Evolutionary conservation across 2,113 vertebrate species (phyloP), one percentile per base, ranked within the genome.

Genomic region (Caretta caretta): DNA sequence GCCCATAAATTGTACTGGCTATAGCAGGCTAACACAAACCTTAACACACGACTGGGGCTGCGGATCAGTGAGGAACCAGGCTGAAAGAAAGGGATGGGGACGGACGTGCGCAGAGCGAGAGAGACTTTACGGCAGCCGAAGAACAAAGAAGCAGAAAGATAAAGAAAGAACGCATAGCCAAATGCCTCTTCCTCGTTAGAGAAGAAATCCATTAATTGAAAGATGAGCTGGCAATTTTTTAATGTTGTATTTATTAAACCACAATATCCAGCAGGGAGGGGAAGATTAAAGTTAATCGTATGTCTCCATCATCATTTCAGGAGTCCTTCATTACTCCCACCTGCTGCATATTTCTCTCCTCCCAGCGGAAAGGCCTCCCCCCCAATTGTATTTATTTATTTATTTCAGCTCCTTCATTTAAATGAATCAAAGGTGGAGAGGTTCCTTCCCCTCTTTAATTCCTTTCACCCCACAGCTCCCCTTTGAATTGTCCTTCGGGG

Each of bases 191-290:
- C 69, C 86, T 10, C 76, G 38, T 91, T 89, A 80, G 50, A 87
- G 35, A 9, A 81, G 82, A 56, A 91, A 86, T 24, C 56, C 59
- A 24, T 78, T 86, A 90, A 93, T 72, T 84, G 91, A 84, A 80
- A 78, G 72, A 88, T 89, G 93, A 94, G 75, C 35, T 91, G 89
- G 83, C 92, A 89, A 84, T 53, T 50, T n/a, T 78, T 48, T n/a
- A 72, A 8, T 2, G 7, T 84, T 79, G 85, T 83, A 31, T 80
- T 89, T 93, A 88, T 80, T 87, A 91, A 57, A 82, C 85, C 49
- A 80, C 69, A 83, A 38, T 86, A 79, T 53, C 80, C 49, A 80
- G 75, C 62, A 50, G 1, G 46, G 53, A 20, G 89, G 57, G 53
- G 65, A 20, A 38, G 69, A 76, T 62, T 24, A 78, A n/a, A 84